These are phyloP conservation scores for Cerastoderma edule DNA, from an alignment of 2,888 invertebrate genomes.

Conservation along the genomic window DNA sequence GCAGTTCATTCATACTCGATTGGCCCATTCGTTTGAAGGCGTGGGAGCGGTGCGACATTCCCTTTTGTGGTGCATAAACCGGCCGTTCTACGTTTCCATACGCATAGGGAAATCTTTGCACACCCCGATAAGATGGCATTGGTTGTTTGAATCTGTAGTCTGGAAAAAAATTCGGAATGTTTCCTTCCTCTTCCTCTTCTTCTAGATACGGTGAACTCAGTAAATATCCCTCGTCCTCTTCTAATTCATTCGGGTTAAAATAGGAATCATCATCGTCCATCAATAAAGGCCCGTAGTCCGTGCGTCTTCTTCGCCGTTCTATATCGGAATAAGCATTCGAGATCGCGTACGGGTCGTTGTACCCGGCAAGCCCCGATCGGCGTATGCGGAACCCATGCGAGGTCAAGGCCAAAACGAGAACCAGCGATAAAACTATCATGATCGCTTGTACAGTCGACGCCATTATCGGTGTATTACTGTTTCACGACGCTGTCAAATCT, in stretches of 20 bases:
- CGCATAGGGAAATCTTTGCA: conserved; percentile 11
- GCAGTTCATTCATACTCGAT: conserved; percentile 49
- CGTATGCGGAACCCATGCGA: conserved; percentile 33
- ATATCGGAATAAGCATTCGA: conserved; percentile 42
- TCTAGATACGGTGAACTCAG: conserved; percentile 13
- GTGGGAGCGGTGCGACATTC: conserved; percentile 40
- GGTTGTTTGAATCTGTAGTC: conserved; percentile 11
- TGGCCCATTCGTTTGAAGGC: conserved; percentile 33
- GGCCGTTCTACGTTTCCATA: conserved; percentile 12
- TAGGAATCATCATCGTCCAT: conserved; percentile 41
- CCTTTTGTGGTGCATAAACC: conserved; percentile 40
- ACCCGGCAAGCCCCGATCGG: conserved; percentile 43
- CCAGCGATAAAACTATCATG: no score
- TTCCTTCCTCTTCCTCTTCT: background rate
- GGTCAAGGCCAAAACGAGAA: no score
- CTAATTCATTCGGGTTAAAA: conserved; percentile 45
- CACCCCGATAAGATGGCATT: background rate
- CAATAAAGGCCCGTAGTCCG: conserved; percentile 25
- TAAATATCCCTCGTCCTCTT: conserved; percentile 7
- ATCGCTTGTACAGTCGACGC: no score
- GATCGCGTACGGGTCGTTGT: conserved; percentile 52
- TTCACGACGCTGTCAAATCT: no score
- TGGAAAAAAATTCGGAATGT: conserved; percentile 5
- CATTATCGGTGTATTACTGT: no score
- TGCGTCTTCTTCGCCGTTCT: conserved; percentile 31